A percentile compares a stretch with the other conserved stretches of the same genome.
phyloP scores from a whole-genome alignment of 1,140 invertebrate species.

The Tetraneura akinire region DNA sequence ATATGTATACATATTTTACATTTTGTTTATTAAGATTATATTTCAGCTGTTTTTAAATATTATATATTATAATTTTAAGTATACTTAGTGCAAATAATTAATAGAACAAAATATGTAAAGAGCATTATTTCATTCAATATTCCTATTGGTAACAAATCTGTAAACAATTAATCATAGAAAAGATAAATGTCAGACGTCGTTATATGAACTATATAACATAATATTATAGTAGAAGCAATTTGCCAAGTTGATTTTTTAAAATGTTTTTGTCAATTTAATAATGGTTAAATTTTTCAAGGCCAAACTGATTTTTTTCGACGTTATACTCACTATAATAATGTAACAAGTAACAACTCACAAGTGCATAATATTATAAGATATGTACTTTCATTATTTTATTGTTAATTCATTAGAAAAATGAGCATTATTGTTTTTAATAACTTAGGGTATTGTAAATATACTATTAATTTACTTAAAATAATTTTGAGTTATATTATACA shows the following conservation, averaged over 20 bases:
- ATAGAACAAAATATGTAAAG: not conserved
- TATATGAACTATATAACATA: not conserved
- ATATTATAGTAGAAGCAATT: not conserved
- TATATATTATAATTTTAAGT: no score
- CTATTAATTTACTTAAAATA: no score
- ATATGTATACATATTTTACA: no score
- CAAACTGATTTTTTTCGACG: not conserved
- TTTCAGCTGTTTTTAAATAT: no score
- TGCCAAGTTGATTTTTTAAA: slow-evolving; percentile 26
- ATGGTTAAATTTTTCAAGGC: not conserved
- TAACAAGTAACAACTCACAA: not conserved
- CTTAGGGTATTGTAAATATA: no score
- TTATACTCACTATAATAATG: not conserved
- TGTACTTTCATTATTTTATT: not conserved
- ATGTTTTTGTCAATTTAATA: slow-evolving; percentile 13
- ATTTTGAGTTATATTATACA: no score
- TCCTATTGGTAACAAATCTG: not conserved
- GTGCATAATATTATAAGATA: not conserved
- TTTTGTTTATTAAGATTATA: no score
- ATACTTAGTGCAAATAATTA: not conserved
- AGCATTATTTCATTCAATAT: not conserved
- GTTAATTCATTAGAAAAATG: not conserved
- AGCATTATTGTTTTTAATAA: no score
- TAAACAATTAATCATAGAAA: not conserved
- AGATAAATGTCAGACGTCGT: not conserved